These are phyloP conservation scores for Aspiorhynchus laticeps DNA, from an alignment of 2,113 vertebrate species.

Conservation along the genomic window DNA sequence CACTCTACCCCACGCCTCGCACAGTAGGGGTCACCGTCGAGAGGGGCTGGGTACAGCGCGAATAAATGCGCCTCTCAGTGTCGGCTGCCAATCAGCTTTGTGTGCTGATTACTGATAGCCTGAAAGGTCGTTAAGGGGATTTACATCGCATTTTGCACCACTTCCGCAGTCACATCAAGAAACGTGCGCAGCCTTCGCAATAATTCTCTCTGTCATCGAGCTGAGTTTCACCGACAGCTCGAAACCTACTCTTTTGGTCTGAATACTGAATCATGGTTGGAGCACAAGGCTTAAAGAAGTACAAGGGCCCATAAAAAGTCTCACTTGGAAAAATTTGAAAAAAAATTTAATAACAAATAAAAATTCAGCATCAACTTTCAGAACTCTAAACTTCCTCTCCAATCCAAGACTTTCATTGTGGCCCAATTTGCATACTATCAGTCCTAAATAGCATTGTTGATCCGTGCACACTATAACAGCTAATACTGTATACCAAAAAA, in stretches of 20 bases:
- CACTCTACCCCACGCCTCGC: slow-evolving; percentile 79
- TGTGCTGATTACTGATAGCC: slow-evolving; percentile 69
- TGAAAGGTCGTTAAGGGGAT: slow-evolving; percentile 78
- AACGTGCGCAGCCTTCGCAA: slow-evolving; percentile 66
- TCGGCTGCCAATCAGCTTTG: slow-evolving; percentile 63
- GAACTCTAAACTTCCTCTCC: background rate
- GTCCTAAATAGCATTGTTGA: background rate
- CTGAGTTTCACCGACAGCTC: slow-evolving; percentile 43
- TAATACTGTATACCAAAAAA: no score
- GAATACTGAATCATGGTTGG: background rate
- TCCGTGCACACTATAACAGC: no score
- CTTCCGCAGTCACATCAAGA: slow-evolving; percentile 54
- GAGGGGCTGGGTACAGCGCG: background rate
- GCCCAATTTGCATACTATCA: background rate
- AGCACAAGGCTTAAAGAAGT: background rate
- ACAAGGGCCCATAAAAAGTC: background rate
- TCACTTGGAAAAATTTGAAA: background rate
- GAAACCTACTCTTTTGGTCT: slow-evolving; percentile 8
- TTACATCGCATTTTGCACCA: slow-evolving; percentile 67
- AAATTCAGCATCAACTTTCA: background rate
- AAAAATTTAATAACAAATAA: background rate
- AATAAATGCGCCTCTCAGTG: slow-evolving; percentile 34
- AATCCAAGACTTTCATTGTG: background rate
- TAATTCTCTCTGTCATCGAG: slow-evolving; percentile 47
- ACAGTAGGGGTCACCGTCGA: slow-evolving; percentile 80